These are phyloP conservation scores for Tigriopus californicus DNA, from an alignment of 2,888 invertebrate genomes.

Conservation along the genomic window DNA sequence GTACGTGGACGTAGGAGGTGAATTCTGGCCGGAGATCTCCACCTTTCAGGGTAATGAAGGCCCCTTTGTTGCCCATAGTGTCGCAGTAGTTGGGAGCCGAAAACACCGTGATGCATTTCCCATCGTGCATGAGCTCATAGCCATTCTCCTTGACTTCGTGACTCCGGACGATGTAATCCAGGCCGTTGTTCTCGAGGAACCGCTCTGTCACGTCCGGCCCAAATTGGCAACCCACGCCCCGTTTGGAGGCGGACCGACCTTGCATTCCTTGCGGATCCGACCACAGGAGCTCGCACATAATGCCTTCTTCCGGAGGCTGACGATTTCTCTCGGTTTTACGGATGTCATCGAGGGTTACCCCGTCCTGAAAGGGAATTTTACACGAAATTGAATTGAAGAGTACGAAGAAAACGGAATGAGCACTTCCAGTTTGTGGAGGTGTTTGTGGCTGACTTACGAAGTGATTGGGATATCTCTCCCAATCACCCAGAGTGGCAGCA, in stretches of 20 bases:
- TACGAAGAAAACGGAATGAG: too few species aligned
- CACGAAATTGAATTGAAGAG: too few species aligned
- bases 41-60: constrained; percentile 86
- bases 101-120: constrained; percentile 94
- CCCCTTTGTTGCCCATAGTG: constrained; percentile 96
- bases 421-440: too few species aligned
- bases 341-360: constrained; percentile 82
- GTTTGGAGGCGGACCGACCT: constrained; percentile 79
- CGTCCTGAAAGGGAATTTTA: constrained; percentile 35
- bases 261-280: constrained; percentile 83
- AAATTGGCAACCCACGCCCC: constrained; percentile 96
- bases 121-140: constrained; percentile 83
- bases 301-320: constrained; percentile 88
- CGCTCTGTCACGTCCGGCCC: constrained; percentile 85
- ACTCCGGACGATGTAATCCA: constrained; percentile 85
- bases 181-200: constrained; percentile 63
- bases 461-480: too few species aligned
- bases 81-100: constrained; percentile 99
- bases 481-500: too few species aligned
- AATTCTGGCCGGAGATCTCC: constrained; percentile 74
- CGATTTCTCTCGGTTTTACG: constrained; percentile 69
- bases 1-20: constrained; percentile 58
- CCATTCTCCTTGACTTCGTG: constrained; percentile 95
- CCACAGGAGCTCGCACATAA: constrained; percentile 98
- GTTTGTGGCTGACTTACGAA: too few species aligned